A percentile compares a stretch with the other conserved stretches of the same genome.
These are phyloP conservation scores for Anorthoa munda DNA, from an alignment of 2,888 invertebrate species.

Conservation along the genomic window DNA sequence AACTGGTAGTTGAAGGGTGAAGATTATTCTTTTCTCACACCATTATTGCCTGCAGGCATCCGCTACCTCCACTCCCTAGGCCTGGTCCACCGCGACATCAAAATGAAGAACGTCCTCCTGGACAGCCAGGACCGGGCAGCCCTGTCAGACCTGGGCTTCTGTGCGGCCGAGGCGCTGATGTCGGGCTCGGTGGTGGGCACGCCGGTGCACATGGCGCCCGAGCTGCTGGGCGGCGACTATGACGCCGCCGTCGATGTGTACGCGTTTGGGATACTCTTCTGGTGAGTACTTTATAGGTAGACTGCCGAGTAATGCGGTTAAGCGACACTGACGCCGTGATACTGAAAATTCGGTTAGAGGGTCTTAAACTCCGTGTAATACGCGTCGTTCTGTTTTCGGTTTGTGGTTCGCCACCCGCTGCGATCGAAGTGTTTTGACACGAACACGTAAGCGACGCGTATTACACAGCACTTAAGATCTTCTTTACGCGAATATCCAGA, in stretches of 20 bases:
- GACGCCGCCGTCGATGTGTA: constrained; percentile 97
- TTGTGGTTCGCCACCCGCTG: no score
- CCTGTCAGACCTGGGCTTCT: constrained; percentile 97
- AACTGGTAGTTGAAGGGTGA: constrained; percentile 78
- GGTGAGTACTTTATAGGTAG: constrained; percentile 83
- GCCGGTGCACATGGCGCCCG: constrained; percentile 98
- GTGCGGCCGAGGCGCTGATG: constrained; percentile 97
- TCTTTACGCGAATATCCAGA: no score
- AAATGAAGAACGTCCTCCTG: constrained; percentile 96
- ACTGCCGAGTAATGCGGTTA: no score
- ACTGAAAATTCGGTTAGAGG: no score
- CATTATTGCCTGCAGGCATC: constrained; percentile 88
- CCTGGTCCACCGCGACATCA: constrained; percentile 96
- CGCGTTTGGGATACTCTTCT: constrained; percentile 97
- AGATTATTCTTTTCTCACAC: neutral
- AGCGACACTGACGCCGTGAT: no score
- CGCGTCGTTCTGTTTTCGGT: no score
- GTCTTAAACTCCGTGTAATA: no score
- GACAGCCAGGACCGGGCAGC: constrained; percentile 94
- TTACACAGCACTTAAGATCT: no score
- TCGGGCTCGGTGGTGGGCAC: constrained; percentile 97
- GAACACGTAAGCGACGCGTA: no score
- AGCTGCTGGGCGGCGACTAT: constrained; percentile 95
- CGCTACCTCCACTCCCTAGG: constrained; percentile 97
- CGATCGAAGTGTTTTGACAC: no score